These are phyloP conservation scores for Myzus persicae DNA, from an alignment of 1,140 invertebrate species.

Conservation along the genomic window DNA sequence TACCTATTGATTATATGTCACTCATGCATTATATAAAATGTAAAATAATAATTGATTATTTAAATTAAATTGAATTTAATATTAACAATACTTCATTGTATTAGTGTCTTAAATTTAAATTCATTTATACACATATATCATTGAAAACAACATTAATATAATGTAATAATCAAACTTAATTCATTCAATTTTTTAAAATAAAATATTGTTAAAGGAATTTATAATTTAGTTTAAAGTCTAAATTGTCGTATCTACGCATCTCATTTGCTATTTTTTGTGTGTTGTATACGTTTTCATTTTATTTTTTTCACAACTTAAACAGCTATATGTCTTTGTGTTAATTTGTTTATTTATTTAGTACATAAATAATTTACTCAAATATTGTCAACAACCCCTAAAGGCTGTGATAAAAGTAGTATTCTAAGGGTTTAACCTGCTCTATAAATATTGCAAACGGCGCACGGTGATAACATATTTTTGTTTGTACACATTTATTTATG, in stretches of 20 bases:
- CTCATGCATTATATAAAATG: neutral
- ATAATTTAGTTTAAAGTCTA: neutral
- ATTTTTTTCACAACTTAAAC: neutral
- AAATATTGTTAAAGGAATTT: conserved; percentile 27
- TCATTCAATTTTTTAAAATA: neutral
- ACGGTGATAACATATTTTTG: conserved; percentile 8
- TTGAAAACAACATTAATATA: neutral
- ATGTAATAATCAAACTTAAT: neutral
- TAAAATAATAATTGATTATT: neutral
- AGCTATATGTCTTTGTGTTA: neutral
- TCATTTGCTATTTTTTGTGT: neutral
- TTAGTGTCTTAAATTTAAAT: neutral
- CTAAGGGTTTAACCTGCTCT: conserved; percentile 18
- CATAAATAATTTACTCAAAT: conserved; percentile 43
- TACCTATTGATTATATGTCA: neutral
- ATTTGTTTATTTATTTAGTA: conserved; percentile 17
- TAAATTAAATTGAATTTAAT: neutral
- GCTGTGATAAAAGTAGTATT: conserved; percentile 51
- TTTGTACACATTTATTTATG: neutral
- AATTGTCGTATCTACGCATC: neutral
- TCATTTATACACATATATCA: neutral
- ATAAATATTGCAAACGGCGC: neutral
- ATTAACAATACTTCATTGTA: neutral
- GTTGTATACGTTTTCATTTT: neutral
- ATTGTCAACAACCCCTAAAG: conserved; percentile 56